Conservation (phyloP, 2,113 vertebrate species). For the Antigone vipio region DNA sequence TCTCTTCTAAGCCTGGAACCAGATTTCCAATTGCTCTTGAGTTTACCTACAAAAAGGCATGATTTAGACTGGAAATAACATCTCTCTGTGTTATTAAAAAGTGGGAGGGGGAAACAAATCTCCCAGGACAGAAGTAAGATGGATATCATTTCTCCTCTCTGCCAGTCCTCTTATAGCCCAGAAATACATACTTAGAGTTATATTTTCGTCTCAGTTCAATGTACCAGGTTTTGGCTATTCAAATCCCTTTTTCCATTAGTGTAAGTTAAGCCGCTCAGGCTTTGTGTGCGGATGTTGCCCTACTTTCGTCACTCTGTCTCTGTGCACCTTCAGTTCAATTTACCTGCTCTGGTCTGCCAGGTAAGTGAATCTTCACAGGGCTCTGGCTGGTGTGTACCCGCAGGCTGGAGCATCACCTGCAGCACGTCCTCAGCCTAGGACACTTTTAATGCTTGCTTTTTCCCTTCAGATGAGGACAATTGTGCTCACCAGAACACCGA, state of each 20-base stretch:
- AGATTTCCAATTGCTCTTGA: background rate
- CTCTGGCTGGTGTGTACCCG: background rate
- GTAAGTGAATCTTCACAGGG: background rate
- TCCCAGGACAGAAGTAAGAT: background rate
- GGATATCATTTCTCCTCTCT: background rate
- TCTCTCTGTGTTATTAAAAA: background rate
- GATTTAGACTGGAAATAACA: background rate
- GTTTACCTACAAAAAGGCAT: background rate
- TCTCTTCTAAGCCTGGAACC: background rate
- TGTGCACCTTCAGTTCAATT: background rate
- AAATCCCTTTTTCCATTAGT: constrained; percentile 6
- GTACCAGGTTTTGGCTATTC: background rate
- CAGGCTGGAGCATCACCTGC: background rate
- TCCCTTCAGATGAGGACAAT: background rate
- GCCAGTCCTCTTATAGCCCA: background rate
- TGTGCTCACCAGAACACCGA: background rate
- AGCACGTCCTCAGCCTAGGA: background rate
- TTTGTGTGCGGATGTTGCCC: background rate
- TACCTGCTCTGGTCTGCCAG: background rate
- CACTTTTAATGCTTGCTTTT: background rate
- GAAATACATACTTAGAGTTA: background rate
- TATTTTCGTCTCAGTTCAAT: background rate
- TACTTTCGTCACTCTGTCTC: background rate
- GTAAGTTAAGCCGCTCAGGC: background rate
- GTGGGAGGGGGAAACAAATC: background rate